These are phyloP conservation scores for Chaenodraco wilsoni DNA, from an alignment of 2,797 vertebrate species.

Conservation along the genomic window DNA sequence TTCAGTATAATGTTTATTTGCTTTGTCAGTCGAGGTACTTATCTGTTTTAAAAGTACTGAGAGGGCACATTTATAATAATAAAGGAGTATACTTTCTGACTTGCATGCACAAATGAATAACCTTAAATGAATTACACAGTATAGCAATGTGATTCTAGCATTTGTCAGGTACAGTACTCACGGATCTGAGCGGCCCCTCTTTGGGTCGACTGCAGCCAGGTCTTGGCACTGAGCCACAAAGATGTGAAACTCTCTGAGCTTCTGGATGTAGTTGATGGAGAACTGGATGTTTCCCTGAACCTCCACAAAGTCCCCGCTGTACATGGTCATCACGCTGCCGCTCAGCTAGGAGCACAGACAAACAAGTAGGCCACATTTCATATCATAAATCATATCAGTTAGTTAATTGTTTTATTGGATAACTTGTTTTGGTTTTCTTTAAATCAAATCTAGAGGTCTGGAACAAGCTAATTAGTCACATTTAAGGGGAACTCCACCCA, in stretches of 20 bases:
- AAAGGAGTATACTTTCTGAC: neutral
- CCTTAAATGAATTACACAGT: neutral
- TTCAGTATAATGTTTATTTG: neutral
- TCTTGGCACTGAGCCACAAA: constrained; percentile 92
- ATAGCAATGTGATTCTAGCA: neutral
- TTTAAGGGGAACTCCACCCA: neutral
- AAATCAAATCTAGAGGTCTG: neutral
- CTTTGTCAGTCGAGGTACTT: no score
- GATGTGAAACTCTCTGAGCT: constrained; percentile 91
- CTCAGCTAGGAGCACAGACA: constrained; percentile 84
- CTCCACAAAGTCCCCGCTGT: constrained; percentile 91
- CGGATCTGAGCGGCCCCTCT: constrained; percentile 94
- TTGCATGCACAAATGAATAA: neutral
- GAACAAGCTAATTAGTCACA: neutral
- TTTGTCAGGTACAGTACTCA: constrained; percentile 78
- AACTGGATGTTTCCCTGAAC: constrained; percentile 94
- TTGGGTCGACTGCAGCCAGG: constrained; percentile 91
- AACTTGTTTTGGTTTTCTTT: neutral
- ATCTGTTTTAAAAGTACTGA: no score
- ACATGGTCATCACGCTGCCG: constrained; percentile 93
- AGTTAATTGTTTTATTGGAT: neutral
- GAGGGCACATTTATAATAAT: no score
- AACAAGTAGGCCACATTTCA: neutral
- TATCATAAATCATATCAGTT: neutral
- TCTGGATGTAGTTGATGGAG: constrained; percentile 92